Evolutionary conservation across 2,888 invertebrate genomes (phyloP), one percentile per base, ranked within the genome.

Genomic region (Machimus atricapillus): DNA sequence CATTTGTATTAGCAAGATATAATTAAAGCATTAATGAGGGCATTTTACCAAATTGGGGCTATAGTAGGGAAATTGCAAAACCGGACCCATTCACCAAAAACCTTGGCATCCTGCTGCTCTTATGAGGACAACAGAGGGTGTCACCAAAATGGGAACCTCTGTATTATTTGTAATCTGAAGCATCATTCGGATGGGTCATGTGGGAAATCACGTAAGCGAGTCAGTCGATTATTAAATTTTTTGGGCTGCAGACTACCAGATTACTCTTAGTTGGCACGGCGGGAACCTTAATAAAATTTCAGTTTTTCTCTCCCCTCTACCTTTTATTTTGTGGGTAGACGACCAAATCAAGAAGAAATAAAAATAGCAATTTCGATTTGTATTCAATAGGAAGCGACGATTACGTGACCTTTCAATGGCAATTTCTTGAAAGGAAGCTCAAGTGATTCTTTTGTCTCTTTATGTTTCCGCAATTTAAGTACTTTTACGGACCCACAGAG

Each of bases 191-290:
- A 66, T 66, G 66, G 66, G 27, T 66, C 66, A 37, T 78, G 43
- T 78, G 43, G 78, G 78, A 78, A 43, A 78, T 78, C 40, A 78
- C 40, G 23, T 78, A 66, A 66, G 19, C n/a, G 76, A 76, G 76
- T 37, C 27, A 37, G 76, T 76, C 37, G 76, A 76, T 76, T 76
- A 34, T 76, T 76, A 37, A 76, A 76, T 76, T 66, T 66, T 66
- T 66, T 12, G 66, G 66, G 66, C 27, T 66, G 27, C 23, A 66
- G 66, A 66, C 66, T 66, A 12, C 8, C 12, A 66, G 66, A 27
- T 66, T 66, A 66, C 23, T 23, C 12, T 12, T 66, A 66, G 66
- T 23, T 19, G 8, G 19, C 66, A 23, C 66, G 12, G 66, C 19
- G 23, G 66, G 66, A 23, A 66, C 1, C 4, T 66, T 66, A 66